Base-by-base conservation (phyloP, 2,888 invertebrate genomes). In the Drosophila paracracens region DNA sequence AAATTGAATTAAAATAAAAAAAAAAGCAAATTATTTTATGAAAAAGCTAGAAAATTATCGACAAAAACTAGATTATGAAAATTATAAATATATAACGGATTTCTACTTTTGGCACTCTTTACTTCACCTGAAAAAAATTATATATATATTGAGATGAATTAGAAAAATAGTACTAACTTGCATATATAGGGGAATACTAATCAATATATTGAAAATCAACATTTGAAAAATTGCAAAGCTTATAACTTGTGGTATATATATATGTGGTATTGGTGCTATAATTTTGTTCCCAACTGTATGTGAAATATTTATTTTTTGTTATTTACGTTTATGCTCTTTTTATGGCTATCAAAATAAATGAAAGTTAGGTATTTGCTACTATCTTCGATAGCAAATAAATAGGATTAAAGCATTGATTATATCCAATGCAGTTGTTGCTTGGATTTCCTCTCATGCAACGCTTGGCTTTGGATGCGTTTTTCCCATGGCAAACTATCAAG, bases 321-420 rank as follows among this genome's bases (percentile, higher is more conserved):
- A 74, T 88, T 81, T 76, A 82, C 74, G 70, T 72, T 83, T 79
- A 88, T 80, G 86, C 66, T 35, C 61, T 66, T 70, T 74, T 89
- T 84, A 84, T 68, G 72, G 66, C 71, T 74, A 85, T 85, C 87
- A 89, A 89, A 89, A 69, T 85, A 85, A 89, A 89, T 85, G 88
- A 79, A 79, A 81, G 69, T 70, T 67, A 72, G 66, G 58, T 57
- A 71, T 29, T n/a, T 27, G 36, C 16, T 16, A 16, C 56, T 38
- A 56, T 61, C 66, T 75, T 82, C 82, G 79, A 79, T 79, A 68
- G 35, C 53, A 68, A 62, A 81, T 79, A 76, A 87, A 89, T 82
- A 50, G 82, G 82, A 88, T 85, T 89, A 82, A 79, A 79, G 71
- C 79, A 76, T 84, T 75, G 73, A 78, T 83, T 86, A 73, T 69